A percentile compares a stretch with the other conserved stretches of the same genome.
phyloP scores from a whole-genome alignment of 2,113 vertebrate genomes.

The Tiliqua scincoides region DNA sequence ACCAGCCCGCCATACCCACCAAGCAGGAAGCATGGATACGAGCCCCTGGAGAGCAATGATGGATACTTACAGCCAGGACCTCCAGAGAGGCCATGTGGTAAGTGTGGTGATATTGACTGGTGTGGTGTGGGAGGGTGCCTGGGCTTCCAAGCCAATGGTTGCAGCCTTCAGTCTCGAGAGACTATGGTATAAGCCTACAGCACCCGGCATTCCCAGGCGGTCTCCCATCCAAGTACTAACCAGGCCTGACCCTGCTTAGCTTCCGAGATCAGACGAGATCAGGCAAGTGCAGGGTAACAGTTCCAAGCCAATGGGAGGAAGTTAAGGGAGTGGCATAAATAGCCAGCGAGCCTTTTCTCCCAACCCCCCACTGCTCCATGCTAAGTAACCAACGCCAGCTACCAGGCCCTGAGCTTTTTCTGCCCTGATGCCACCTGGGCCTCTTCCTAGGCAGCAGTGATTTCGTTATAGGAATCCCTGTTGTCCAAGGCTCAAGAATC shows the following conservation, averaged over 20 bases:
- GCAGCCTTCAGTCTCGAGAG: too few relatives aligned
- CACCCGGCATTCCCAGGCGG: too few relatives aligned
- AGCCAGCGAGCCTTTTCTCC: neutral
- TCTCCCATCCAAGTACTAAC: too few relatives aligned
- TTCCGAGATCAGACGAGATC: too few relatives aligned
- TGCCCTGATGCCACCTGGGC: too few relatives aligned
- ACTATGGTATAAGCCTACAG: too few relatives aligned
- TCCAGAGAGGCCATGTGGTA: constrained; percentile 42
- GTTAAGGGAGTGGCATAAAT: neutral
- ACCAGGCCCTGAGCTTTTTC: neutral
- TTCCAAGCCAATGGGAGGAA: neutral
- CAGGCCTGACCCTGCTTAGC: too few relatives aligned
- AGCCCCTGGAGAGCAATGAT: constrained; percentile 57
- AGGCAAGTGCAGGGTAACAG: too few relatives aligned
- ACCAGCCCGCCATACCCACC: constrained; percentile 54
- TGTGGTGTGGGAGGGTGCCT: constrained; percentile 37
- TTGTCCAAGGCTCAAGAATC: neutral
- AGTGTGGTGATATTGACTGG: too few relatives aligned
- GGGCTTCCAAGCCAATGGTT: neutral
- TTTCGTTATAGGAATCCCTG: neutral
- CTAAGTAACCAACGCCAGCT: neutral
- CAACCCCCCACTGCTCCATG: neutral
- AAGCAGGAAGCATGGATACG: constrained; percentile 64
- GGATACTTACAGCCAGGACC: constrained; percentile 45
- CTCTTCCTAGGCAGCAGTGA: neutral